Conservation (phyloP, 2,888 invertebrate genomes). For the Trachelus troglodyta region DNA sequence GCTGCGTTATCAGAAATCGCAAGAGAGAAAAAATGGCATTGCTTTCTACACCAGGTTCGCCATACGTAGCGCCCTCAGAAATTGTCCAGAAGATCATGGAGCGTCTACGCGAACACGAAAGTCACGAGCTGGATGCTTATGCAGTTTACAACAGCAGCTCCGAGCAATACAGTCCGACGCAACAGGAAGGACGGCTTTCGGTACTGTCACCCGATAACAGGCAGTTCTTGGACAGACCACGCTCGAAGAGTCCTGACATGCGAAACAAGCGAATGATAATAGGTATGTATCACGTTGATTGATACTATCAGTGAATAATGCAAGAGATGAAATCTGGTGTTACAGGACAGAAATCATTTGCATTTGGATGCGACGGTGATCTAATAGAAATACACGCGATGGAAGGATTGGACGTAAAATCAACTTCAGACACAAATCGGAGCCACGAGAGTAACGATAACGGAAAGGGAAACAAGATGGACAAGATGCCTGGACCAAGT, state of each 20-base stretch:
- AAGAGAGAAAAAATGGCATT: not conserved
- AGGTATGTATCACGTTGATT: slow-evolving; percentile 37
- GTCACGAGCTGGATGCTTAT: slow-evolving; percentile 55
- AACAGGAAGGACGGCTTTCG: slow-evolving; percentile 51
- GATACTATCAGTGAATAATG: not conserved
- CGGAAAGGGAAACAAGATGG: not conserved
- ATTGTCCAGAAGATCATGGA: slow-evolving; percentile 87
- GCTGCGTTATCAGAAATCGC: not conserved
- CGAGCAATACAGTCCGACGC: slow-evolving; percentile 38
- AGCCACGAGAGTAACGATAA: not conserved
- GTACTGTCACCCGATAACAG: slow-evolving; percentile 63
- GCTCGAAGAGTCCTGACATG: slow-evolving; percentile 64
- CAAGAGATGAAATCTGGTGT: slow-evolving; percentile 3
- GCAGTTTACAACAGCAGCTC: slow-evolving; percentile 35
- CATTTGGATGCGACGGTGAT: slow-evolving; percentile 60
- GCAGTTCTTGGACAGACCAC: slow-evolving; percentile 58
- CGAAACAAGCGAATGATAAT: slow-evolving; percentile 64
- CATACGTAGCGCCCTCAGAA: slow-evolving; percentile 81
- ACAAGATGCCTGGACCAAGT: not conserved
- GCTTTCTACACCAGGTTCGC: slow-evolving; percentile 70
- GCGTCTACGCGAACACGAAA: slow-evolving; percentile 66
- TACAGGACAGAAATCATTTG: slow-evolving; percentile 62
- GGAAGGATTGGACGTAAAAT: not conserved
- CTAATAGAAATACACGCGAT: slow-evolving; percentile 55
- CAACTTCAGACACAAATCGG: not conserved